These are phyloP conservation scores for Anguilla anguilla DNA, from an alignment of 2,797 vertebrate species.

Conservation along the genomic window DNA sequence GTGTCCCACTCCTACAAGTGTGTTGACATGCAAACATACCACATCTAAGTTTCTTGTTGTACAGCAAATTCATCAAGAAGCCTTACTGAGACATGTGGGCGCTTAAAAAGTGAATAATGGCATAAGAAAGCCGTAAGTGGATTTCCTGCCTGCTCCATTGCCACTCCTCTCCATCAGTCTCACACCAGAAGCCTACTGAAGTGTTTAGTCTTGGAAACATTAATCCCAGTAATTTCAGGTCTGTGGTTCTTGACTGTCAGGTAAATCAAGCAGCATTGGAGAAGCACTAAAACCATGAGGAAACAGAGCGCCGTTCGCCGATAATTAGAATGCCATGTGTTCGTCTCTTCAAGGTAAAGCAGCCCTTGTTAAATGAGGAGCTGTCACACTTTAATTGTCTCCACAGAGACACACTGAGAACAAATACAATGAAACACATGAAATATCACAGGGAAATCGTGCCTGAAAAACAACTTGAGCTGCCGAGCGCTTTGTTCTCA, in stretches of 20 bases:
- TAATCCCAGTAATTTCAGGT: conserved; percentile 76
- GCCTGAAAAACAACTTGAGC: conserved; percentile 48
- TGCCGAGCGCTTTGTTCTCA: conserved; percentile 40
- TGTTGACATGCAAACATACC: conserved; percentile 57
- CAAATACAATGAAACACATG: conserved; percentile 55
- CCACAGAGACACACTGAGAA: conserved; percentile 59
- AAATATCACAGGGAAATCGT: conserved; percentile 50
- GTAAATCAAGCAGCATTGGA: conserved; percentile 66
- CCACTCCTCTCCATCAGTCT: conserved; percentile 54
- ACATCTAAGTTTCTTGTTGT: conserved; percentile 65
- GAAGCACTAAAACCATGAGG: conserved; percentile 63
- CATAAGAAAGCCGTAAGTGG: conserved; percentile 66
- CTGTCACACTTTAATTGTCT: conserved; percentile 78
- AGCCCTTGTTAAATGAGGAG: conserved; percentile 71
- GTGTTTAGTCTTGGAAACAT: conserved; percentile 71
- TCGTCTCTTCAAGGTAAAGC: conserved; percentile 72
- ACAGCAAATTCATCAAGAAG: conserved; percentile 62
- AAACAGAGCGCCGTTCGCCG: conserved; percentile 59
- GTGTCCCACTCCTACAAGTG: conserved; percentile 10
- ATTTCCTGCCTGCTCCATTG: conserved; percentile 64
- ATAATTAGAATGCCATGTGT: conserved; percentile 76
- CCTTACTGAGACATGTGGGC: conserved; percentile 57
- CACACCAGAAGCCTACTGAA: conserved; percentile 66
- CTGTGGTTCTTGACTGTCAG: conserved; percentile 69
- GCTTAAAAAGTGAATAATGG: conserved; percentile 69